Conservation (phyloP, 2,113 vertebrate genomes). For the Rhombomys opimus region DNA sequence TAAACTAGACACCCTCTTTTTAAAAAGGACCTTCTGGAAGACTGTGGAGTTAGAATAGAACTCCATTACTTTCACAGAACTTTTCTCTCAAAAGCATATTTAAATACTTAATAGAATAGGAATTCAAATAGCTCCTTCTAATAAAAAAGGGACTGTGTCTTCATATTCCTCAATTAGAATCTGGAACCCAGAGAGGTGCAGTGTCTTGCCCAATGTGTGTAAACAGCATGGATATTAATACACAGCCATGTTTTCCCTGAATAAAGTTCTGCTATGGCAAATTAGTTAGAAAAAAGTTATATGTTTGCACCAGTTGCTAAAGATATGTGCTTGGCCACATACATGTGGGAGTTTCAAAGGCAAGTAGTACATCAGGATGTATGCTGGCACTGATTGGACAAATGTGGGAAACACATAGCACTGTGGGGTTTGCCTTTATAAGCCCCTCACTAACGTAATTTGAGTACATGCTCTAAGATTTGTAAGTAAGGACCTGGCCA, state of each 20-base stretch:
- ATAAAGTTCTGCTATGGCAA: background rate
- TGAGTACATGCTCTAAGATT: background rate
- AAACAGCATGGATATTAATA: conserved; percentile 4
- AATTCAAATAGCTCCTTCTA: conserved; percentile 35
- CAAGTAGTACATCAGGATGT: background rate
- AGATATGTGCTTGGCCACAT: background rate
- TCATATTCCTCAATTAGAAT: conserved; percentile 31
- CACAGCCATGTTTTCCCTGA: background rate
- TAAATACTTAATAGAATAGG: background rate
- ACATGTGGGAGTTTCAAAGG: background rate
- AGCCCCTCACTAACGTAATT: background rate
- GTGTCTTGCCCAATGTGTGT: background rate
- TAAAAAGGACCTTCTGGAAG: conserved; percentile 16
- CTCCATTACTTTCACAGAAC: background rate
- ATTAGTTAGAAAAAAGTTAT: background rate
- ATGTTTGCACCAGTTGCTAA: background rate
- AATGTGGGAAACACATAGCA: background rate
- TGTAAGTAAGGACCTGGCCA: background rate
- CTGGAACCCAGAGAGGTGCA: background rate
- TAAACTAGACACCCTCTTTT: background rate
- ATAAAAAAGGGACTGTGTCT: background rate
- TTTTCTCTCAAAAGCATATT: conserved; percentile 40
- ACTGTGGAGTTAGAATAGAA: background rate
- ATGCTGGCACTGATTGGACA: background rate
- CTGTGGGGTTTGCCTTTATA: background rate